Base-by-base conservation (phyloP, 2,113 vertebrate species). In the Spea bombifrons region DNA sequence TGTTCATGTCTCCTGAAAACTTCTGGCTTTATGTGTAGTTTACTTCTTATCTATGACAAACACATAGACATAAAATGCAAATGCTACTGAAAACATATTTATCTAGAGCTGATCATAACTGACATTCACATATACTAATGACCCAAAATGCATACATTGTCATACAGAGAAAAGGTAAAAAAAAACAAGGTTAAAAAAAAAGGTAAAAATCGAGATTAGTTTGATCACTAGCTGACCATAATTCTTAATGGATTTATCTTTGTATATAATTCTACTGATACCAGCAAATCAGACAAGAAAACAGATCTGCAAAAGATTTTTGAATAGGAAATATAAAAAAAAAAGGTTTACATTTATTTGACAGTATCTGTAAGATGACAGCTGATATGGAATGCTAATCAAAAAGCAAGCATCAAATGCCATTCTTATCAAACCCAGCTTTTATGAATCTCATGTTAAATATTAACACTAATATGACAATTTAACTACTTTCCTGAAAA, bases 41-140 rank as follows among this genome's bases (percentile, higher is more conserved):
- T 63, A 7, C 30, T 13, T 75, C 30, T 81, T 80, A 69, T 73
- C 47, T 49, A 53, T 49, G 61, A 52, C 55, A 75, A 82, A 75
- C 61, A 79, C 66, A 75, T 17, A 72, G 73, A 77, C 47, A 70
- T 68, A 80, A 81, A 74, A 71, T 70, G 66, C 30, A 59, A 83
- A 81, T 73, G 82, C 43, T 82, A 78, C 79, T 85, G 75, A 72
- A 82, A 53, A 71, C 9, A 81, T 78, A 72, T 75, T 81, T 84
- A 80, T 83, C 82, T 85, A 76, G 66, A 76, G 49, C 12, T 83
- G 45, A 83, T 81, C 59, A 30, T 79, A 69, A 75, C 82, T 72
- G 8, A 77, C 5, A n/a, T n/a, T n/a, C n/a, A n/a, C n/a, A 66
- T 75, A 83, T 80, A 81, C 75, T 55, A 17, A 84, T 70, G 82